Evolutionary conservation across 2,113 vertebrate species (phyloP), one percentile per base, ranked within the genome.

Genomic region (Rhizomys pruinosus): DNA sequence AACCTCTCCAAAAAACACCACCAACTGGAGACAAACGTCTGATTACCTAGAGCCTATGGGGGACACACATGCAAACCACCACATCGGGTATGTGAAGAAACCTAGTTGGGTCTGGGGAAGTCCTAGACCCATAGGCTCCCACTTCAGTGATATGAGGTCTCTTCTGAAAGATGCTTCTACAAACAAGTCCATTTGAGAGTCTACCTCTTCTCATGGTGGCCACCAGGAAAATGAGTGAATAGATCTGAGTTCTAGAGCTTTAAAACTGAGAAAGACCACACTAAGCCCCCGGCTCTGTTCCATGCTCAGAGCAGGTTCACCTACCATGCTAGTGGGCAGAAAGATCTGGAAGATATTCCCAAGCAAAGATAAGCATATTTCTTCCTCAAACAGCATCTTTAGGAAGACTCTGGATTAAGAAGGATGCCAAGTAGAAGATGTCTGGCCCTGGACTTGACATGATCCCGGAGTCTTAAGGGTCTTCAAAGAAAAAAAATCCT

Each of bases 401-500:
- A 63, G 80, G 76, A 74, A 82, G 37, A 74, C 32, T 34, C 72
- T 72, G 59, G 68, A 90, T n/a, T 73, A 63, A 39, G 42, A 89
- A 87, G 68, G 23, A 59, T 59, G 37, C 7, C 25, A 77, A 15
- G 25, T 57, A 66, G 47, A 89, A 82, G 92, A 91, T 15, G 73
- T 79, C 73, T 80, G 34, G 72, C 22, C 74, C 69, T 32, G 6
- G 68, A 84, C 37, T 79, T 57, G 66, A 87, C 47, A 29, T 44
- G 80, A 39, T 66, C 27, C 22, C 87, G n/a, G 90, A 76, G 42
- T 44, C 52, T n/a, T 76, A 37, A 7, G 4, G 1, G 5, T 87
- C 61, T 93, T 92, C 68, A 89, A 57, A 92, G 86, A 86, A 74
- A 61, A 94, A 12, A 63, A 61, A 96, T 91, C 79, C 8, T 17